Evolutionary conservation across 2,888 invertebrate genomes (phyloP).

Genomic region (Amaurobius ferox): DNA sequence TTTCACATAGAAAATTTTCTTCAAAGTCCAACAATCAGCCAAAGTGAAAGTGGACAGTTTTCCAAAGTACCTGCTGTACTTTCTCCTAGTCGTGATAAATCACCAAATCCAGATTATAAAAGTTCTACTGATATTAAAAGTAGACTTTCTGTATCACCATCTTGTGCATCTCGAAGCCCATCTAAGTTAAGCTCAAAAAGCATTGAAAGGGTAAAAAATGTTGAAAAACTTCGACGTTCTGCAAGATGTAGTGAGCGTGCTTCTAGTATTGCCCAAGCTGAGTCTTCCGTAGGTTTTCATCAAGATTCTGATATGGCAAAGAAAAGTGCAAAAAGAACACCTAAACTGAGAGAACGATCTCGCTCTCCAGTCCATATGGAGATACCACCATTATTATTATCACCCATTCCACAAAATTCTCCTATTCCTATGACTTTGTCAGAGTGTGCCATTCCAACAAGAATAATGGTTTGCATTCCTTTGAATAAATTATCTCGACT

Average conservation of each 20-base stretch:
- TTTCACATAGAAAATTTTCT: conserved; percentile 63
- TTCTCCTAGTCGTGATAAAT: conserved; percentile 56
- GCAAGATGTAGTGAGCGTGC: conserved; percentile 57
- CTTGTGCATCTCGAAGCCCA: conserved; percentile 16
- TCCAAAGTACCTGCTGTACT: neutral
- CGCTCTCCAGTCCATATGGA: conserved; percentile 34
- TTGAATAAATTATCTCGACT: conserved; percentile 39
- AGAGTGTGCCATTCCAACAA: conserved; percentile 58
- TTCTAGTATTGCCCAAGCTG: conserved; percentile 35
- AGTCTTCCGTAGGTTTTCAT: conserved; percentile 23
- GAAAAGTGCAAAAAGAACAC: conserved; percentile 14
- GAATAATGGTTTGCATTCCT: conserved; percentile 66
- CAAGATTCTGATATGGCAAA: neutral
- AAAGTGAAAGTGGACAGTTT: conserved; percentile 6
- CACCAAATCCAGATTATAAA: conserved; percentile 38
- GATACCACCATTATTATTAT: conserved; percentile 34
- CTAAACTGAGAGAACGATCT: conserved; percentile 26
- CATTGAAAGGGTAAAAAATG: conserved; percentile 24
- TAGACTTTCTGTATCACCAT: conserved; percentile 16
- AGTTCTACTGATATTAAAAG: neutral
- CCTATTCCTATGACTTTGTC: conserved; percentile 22
- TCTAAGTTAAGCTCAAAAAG: conserved; percentile 20
- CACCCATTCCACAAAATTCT: conserved; percentile 65
- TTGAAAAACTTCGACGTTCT: conserved; percentile 55
- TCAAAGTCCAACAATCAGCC: conserved; percentile 41